Percentiles rank a stretch among this genome's conserved stretches.
Conservation (phyloP, 2,797 vertebrate genomes). For the Melanotaenia boesemani region DNA sequence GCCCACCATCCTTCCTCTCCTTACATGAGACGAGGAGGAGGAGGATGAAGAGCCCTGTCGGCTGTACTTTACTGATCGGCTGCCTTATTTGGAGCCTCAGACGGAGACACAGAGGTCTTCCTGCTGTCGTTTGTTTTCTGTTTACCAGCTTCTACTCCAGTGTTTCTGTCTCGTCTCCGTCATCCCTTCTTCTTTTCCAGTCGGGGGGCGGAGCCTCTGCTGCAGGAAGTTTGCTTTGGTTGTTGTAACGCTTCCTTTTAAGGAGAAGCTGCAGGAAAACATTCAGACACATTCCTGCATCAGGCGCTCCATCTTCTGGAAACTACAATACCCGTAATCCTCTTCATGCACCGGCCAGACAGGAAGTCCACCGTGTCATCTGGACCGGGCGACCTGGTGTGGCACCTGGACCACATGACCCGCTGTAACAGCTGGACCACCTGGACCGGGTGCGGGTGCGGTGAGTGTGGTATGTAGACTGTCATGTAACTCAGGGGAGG, state of each 20-base stretch:
- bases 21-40: conserved; percentile 18
- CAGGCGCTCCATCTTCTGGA: neutral
- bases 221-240: conserved; percentile 28
- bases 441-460: too few relatives aligned
- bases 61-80: conserved; percentile 64
- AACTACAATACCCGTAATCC: conserved; percentile 33
- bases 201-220: neutral
- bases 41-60: conserved; percentile 8
- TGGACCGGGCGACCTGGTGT: too few relatives aligned
- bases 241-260: conserved; percentile 48
- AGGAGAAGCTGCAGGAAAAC: conserved; percentile 22
- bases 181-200: too few relatives aligned
- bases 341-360: neutral
- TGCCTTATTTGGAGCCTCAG: conserved; percentile 74
- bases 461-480: too few relatives aligned
- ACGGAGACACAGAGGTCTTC: neutral
- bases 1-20: neutral
- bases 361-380: neutral
- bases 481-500: too few relatives aligned
- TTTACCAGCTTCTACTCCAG: neutral
- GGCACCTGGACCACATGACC: too few relatives aligned
- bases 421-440: too few relatives aligned
- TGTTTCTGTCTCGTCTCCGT: fast-evolving
- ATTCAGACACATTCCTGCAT: neutral
- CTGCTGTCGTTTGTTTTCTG: conserved; percentile 15